phyloP scores from a whole-genome alignment of 2,888 invertebrate genomes.

The Erebia aethiops region DNA sequence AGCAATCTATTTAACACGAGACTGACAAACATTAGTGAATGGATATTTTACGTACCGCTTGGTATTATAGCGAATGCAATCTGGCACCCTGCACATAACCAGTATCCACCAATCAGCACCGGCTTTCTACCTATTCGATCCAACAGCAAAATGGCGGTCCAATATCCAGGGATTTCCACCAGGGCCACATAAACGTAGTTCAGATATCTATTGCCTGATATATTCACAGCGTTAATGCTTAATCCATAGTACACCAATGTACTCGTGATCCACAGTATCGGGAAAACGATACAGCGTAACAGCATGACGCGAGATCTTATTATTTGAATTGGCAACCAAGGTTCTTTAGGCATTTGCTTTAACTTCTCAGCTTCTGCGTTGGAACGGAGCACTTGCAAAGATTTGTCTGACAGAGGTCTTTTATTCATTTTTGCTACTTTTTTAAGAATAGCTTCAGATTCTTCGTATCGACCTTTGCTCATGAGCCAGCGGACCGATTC shows the following conservation, averaged over 20 bases:
- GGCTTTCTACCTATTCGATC: constrained; percentile 85
- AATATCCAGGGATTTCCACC: constrained; percentile 88
- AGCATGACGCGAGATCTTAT: constrained; percentile 60
- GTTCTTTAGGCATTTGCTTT: constrained; percentile 58
- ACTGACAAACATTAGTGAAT: too few relatives aligned
- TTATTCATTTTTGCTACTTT: constrained; percentile 86
- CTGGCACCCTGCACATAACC: constrained; percentile 85
- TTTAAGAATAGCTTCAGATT: constrained; percentile 84
- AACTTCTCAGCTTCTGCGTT: constrained; percentile 65
- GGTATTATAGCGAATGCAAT: constrained; percentile 84
- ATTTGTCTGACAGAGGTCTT: constrained; percentile 78
- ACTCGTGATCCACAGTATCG: constrained; percentile 87
- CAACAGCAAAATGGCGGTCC: constrained; percentile 84
- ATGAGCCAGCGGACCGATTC: constrained; percentile 91
- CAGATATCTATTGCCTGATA: constrained; percentile 86
- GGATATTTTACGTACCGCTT: constrained; percentile 48
- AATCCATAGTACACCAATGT: constrained; percentile 88
- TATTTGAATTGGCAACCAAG: constrained; percentile 62
- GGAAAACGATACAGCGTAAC: constrained; percentile 63
- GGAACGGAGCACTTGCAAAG: constrained; percentile 67
- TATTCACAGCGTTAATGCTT: constrained; percentile 85
- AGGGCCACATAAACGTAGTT: constrained; percentile 86
- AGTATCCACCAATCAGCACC: constrained; percentile 83
- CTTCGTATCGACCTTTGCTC: constrained; percentile 86
- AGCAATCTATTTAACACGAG: too few relatives aligned